phyloP scores from a whole-genome alignment of 2,113 vertebrate species.

The Xiphorhynchus elegans region DNA sequence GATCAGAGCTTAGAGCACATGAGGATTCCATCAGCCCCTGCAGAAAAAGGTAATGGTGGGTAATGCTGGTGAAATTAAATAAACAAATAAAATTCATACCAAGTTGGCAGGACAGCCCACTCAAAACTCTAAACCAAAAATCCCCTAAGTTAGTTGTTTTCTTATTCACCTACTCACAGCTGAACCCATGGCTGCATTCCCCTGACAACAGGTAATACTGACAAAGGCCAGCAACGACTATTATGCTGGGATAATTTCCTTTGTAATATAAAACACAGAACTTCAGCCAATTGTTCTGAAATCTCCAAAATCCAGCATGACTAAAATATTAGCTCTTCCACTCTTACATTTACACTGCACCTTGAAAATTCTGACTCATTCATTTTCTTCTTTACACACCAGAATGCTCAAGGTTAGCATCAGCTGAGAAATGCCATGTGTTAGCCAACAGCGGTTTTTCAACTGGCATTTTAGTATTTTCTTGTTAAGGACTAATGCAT shows the following conservation, averaged over 20 bases:
- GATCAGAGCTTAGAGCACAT: not conserved
- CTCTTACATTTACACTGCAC: not conserved
- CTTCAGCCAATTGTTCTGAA: not conserved
- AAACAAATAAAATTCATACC: not conserved
- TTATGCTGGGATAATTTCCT: not conserved
- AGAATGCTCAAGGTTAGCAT: not conserved
- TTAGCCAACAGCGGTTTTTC: not conserved
- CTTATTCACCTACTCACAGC: not conserved
- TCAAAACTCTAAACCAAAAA: not conserved
- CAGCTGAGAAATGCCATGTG: not conserved
- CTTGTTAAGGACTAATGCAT: not conserved
- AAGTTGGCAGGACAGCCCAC: not conserved
- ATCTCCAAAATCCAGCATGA: not conserved
- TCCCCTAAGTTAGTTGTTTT: not conserved
- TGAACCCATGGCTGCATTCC: not conserved
- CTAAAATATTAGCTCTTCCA: not conserved
- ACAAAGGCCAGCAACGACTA: not conserved
- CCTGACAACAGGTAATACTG: not conserved
- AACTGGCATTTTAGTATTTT: not conserved
- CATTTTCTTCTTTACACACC: not conserved
- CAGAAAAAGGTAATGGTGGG: not conserved
- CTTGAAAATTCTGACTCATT: not conserved
- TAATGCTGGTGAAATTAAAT: not conserved
- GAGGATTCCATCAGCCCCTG: not conserved
- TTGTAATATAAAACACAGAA: rapidly evolving